Conservation (phyloP, 2,113 vertebrate genomes). For the Cricetomys ansorgei region DNA sequence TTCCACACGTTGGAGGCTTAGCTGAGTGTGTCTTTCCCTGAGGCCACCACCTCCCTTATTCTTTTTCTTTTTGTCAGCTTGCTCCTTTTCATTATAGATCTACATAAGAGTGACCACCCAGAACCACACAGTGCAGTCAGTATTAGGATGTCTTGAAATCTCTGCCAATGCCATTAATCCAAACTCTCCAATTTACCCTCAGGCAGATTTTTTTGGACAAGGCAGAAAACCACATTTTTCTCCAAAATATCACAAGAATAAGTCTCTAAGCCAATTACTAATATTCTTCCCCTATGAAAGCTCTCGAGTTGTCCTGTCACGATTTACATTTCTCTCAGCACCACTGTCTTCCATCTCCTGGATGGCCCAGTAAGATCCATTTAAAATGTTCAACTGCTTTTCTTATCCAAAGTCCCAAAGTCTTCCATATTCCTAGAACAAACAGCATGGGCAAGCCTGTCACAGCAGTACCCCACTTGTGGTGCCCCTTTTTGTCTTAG, state of each 20-base stretch:
- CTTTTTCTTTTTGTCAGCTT: neutral
- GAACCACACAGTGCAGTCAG: neutral
- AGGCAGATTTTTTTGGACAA: neutral
- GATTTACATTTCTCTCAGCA: neutral
- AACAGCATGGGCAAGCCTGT: neutral
- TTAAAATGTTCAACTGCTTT: neutral
- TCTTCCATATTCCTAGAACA: neutral
- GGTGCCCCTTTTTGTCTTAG: neutral
- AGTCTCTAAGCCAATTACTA: neutral
- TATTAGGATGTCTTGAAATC: neutral
- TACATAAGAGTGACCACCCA: neutral
- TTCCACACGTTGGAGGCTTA: no score
- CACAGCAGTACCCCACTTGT: neutral
- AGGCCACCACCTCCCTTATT: neutral
- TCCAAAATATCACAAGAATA: neutral
- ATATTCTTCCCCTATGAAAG: neutral
- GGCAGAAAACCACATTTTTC: neutral
- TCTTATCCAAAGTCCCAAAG: neutral
- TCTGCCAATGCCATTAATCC: neutral
- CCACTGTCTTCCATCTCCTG: neutral
- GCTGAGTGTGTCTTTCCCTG: no score
- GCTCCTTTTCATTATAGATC: neutral
- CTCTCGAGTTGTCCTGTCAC: neutral
- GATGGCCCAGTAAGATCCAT: neutral
- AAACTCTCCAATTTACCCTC: neutral